Conservation (phyloP, 2,888 invertebrate genomes). For the Onchidella celtica region DNA sequence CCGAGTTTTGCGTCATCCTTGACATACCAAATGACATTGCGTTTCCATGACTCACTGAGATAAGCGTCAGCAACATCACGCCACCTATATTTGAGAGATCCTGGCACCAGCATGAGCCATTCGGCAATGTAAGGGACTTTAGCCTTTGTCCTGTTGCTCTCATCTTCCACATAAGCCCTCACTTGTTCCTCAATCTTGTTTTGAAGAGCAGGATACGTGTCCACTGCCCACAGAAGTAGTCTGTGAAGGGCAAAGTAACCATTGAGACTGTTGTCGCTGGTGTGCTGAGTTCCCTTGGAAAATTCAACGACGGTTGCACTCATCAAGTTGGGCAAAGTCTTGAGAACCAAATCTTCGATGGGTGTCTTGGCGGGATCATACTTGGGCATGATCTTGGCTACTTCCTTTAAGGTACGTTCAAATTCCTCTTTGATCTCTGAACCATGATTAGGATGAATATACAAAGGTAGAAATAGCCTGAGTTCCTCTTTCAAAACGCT, state of each 20-base stretch:
- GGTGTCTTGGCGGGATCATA: slow-evolving; percentile 66
- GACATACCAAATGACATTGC: slow-evolving; percentile 76
- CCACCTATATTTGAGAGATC: slow-evolving; percentile 72
- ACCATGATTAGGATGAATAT: slow-evolving; percentile 68
- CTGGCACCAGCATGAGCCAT: slow-evolving; percentile 70
- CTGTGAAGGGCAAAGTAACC: slow-evolving; percentile 73
- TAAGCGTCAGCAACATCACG: slow-evolving; percentile 69
- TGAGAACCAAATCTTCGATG: slow-evolving; percentile 67
- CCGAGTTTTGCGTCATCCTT: slow-evolving; percentile 72
- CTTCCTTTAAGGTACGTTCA: slow-evolving; percentile 63
- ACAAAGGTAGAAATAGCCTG: slow-evolving; percentile 69
- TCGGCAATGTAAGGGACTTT: slow-evolving; percentile 74
- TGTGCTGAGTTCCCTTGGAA: slow-evolving; percentile 74
- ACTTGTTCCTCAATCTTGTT: slow-evolving; percentile 59
- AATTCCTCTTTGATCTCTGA: slow-evolving; percentile 60
- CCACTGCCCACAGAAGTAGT: slow-evolving; percentile 70
- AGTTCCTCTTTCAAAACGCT: slow-evolving; percentile 73
- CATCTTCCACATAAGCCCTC: slow-evolving; percentile 66
- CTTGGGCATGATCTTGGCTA: slow-evolving; percentile 65
- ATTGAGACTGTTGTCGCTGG: slow-evolving; percentile 72
- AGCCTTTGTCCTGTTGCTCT: slow-evolving; percentile 65
- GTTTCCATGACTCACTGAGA: slow-evolving; percentile 68
- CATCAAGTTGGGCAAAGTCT: slow-evolving; percentile 72
- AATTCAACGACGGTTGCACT: slow-evolving; percentile 74
- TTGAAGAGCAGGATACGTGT: slow-evolving; percentile 68